These are phyloP conservation scores for Ypsolopha scabrella DNA, from an alignment of 2,888 invertebrate species.

Conservation along the genomic window DNA sequence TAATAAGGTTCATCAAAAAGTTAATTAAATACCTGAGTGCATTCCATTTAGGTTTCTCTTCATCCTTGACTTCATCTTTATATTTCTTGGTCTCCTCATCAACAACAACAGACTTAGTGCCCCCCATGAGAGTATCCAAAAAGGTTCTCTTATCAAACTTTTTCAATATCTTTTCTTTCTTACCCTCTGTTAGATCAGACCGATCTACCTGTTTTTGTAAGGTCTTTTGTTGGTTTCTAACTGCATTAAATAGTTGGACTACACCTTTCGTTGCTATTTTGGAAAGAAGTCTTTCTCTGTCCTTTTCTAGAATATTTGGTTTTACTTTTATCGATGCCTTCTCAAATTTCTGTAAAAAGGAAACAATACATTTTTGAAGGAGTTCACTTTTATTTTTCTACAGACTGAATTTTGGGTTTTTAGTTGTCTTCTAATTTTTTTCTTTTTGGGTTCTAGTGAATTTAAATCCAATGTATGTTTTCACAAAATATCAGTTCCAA, in stretches of 20 bases:
- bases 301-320: conserved; percentile 81
- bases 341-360: conserved; percentile 68
- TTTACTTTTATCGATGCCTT: conserved; percentile 77
- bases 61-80: conserved; percentile 51
- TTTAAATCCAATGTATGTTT: no score
- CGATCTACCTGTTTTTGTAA: conserved; percentile 77
- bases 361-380: not conserved
- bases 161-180: conserved; percentile 81
- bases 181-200: conserved; percentile 81
- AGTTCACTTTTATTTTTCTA: not conserved
- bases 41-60: conserved; percentile 68
- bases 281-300: conserved; percentile 79
- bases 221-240: conserved; percentile 85
- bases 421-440: no score
- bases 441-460: no score
- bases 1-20: not conserved
- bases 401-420: no score
- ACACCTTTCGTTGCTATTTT: conserved; percentile 94
- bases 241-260: conserved; percentile 93
- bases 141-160: conserved; percentile 82
- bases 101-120: conserved; percentile 63
- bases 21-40: conserved; percentile 52
- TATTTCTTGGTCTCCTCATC: conserved; percentile 26
- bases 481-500: no score
- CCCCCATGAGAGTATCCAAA: conserved; percentile 83